Base-by-base conservation (phyloP, 1,140 invertebrate genomes). In the Pentalonia nigronervosa region DNA sequence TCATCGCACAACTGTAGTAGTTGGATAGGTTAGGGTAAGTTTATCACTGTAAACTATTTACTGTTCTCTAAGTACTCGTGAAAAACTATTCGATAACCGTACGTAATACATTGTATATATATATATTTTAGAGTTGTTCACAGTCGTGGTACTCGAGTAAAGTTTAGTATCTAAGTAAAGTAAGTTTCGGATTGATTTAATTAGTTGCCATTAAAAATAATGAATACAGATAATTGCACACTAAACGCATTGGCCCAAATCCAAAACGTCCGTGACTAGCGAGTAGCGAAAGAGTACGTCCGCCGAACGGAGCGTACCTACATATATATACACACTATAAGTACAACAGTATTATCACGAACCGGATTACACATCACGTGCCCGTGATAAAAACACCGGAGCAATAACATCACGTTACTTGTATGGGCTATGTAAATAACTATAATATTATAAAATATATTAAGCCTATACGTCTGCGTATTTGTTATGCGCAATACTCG, bases 161-260 rank as follows among this genome's bases (percentile, higher is more conserved):
- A 67, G 60, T 67, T 67, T 67, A 67, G 11, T 67, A 53, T 30
- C 60, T 30, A 7, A 76, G 60, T 76, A 76, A 76, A 76, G 60
- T 76, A n/a, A 76, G 60, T 76, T 76, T 76, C 14, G 30, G 30
- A 76, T 76, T 76, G 60, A 76, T 76, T 76, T 76, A 76, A 76
- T 76, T 76, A n/a, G 60, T 76, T 34, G 60, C 60, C 60, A 76
- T 76, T 34, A 76, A 76, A 76, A 76, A 76, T 76, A 76, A 76
- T 76, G 60, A 76, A 76, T 76, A 76, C 60, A 76, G 60, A 76
- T 76, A 76, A 76, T 76, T 76, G 60, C 14, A n/a, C 30, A 76
- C 60, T 76, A n/a, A 76, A 76, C 60, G 60, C 60, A 76, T 76
- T 76, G 60, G 60, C 60, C 60, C n/a, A 76, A 76, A n/a, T n/a